Evolutionary conservation across 2,797 vertebrate genomes (phyloP).

Genomic region (Peromyscus attwateri): DNA sequence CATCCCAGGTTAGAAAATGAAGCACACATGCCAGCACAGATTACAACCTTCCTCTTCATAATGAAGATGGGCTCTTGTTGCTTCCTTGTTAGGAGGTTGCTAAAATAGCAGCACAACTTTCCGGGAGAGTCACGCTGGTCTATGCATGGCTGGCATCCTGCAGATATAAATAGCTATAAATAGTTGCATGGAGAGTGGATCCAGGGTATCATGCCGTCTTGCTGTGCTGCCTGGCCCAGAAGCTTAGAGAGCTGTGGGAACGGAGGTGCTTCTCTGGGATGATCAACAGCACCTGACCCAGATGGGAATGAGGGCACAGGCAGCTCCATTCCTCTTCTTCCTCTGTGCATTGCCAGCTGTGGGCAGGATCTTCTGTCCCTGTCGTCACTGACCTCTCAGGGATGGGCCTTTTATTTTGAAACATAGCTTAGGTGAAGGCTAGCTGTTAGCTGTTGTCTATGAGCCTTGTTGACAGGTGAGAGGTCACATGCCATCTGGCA

Average conservation of each 20-base stretch:
- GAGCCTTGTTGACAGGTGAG: conserved; percentile 47
- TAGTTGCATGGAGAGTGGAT: not conserved
- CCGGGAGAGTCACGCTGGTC: conserved; percentile 76
- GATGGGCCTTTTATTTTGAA: not conserved
- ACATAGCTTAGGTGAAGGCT: conserved; percentile 7
- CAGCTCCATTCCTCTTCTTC: not conserved
- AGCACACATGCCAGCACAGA: conserved; percentile 43
- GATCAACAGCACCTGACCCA: not conserved
- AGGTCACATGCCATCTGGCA: not conserved
- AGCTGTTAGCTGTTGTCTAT: conserved; percentile 40
- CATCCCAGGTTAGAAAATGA: conserved; percentile 60
- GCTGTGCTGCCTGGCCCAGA: not conserved
- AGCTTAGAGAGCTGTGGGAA: not conserved
- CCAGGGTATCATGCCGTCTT: conserved; percentile 38
- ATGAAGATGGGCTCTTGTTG: conserved; percentile 63
- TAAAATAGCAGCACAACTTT: conserved; percentile 82
- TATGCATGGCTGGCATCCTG: conserved; percentile 78
- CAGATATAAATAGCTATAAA: conserved; percentile 80
- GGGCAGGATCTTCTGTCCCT: not conserved
- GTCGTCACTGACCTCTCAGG: rapidly evolving
- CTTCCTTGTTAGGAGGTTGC: conserved; percentile 80
- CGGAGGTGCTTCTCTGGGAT: not conserved
- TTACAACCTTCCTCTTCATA: conserved; percentile 55
- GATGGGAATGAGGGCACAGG: not conserved
- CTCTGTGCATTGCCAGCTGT: not conserved